Base-by-base conservation (phyloP, 2,888 invertebrate species). In the Hymenopus coronatus region DNA sequence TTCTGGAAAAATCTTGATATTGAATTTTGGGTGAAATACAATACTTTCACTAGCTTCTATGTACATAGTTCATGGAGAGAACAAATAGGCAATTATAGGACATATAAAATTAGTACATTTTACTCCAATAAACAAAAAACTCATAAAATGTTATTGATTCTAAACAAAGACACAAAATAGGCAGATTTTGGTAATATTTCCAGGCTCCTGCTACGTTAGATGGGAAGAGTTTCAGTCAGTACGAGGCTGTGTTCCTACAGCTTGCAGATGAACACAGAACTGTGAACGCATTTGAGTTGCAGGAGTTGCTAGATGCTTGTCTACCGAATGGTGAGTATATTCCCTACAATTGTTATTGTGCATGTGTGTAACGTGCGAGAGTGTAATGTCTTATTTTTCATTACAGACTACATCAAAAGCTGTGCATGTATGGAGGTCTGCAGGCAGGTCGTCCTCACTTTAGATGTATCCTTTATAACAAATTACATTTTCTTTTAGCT, bases 341-440 rank as follows among this genome's bases (percentile, higher is more conserved):
- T 8, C 8, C 8, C 33, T 33, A 8, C 33, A 4, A 33, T 0
- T 70, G 54, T 70, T 20, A 40, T 8, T 40, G 33, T 4, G 4
- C 0, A 28, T 8, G 7, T 83, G n/a, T 28, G 28, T 0, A 82
- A 27, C n/a, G 6, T 28, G 25, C 1, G 12, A 81, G 70, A 82
- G 25, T n/a, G 12, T 83, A 28, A 0, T 70, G 3, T 25, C 89
- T 82, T 89, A 87, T 81, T 89, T 90, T 88, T 84, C 89, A 82
- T 93, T 93, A 25, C 92, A 95, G 98, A 98, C 94, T 98, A 98
- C 92, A 98, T 98, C 91, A 98, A 98, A 92, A 98, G 98, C 91
- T 98, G 98, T 93, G 98, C 98, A 1, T 97, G 97, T 27, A 96
- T 98, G 91, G 98, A 98, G 93, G 98, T 98, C 2, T 98, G 98